Evolutionary conservation across 1,140 invertebrate species (phyloP).

Genomic region (Eufriesea mexicana): DNA sequence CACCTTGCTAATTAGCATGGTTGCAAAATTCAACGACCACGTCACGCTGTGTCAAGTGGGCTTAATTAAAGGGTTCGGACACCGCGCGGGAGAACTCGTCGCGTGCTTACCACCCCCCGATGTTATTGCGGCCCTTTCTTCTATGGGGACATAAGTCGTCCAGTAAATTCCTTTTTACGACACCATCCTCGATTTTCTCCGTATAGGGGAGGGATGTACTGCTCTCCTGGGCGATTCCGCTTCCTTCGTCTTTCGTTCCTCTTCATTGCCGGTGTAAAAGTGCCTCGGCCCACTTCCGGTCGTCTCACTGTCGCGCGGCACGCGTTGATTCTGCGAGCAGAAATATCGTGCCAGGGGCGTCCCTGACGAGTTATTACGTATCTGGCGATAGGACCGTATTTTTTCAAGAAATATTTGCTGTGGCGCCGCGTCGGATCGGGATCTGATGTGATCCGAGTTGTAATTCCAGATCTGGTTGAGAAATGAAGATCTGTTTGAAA

Average conservation of each 20-base stretch:
- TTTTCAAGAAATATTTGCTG: slow-evolving; percentile 5
- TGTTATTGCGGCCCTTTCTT: slow-evolving; percentile 52
- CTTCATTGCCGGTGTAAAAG: slow-evolving; percentile 16
- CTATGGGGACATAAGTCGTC: slow-evolving; percentile 52
- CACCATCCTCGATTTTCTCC: slow-evolving; percentile 59
- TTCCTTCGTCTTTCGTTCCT: slow-evolving; percentile 29
- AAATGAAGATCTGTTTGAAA: too few relatives aligned
- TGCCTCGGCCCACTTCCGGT: not conserved
- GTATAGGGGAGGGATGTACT: slow-evolving; percentile 45
- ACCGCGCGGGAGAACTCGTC: slow-evolving; percentile 28
- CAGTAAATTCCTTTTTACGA: slow-evolving; percentile 65
- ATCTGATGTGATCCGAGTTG: too few relatives aligned
- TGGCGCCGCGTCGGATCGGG: not conserved
- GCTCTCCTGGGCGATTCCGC: slow-evolving; percentile 48
- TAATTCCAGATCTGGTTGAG: too few relatives aligned
- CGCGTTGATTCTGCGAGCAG: not conserved
- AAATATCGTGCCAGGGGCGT: not conserved
- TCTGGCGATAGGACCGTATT: slow-evolving; percentile 21
- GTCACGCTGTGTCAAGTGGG: slow-evolving; percentile 41
- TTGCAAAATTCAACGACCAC: slow-evolving; percentile 59
- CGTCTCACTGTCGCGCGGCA: not conserved
- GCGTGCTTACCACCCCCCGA: slow-evolving; percentile 16
- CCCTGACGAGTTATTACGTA: slow-evolving; percentile 41
- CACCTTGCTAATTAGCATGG: slow-evolving; percentile 63
- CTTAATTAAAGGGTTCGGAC: slow-evolving; percentile 61